phyloP scores from a whole-genome alignment of 2,113 vertebrate genomes.

The Nycticorax nycticorax region DNA sequence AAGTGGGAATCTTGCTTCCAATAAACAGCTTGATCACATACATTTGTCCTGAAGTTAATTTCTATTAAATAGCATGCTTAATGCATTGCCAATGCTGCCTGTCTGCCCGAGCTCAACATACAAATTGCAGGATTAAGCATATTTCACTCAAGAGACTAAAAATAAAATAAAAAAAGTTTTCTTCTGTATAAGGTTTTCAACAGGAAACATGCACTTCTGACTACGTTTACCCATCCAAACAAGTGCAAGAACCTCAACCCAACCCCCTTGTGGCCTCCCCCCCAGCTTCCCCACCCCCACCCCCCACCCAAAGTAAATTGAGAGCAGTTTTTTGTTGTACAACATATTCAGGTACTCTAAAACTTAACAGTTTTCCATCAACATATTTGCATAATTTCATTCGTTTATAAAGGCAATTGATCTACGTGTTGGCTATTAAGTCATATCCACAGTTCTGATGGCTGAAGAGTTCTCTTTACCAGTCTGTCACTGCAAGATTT shows the following conservation, averaged over 20 bases:
- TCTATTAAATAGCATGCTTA: constrained; percentile 84
- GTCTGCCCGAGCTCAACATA: constrained; percentile 91
- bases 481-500: constrained; percentile 57
- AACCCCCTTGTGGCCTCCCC: neutral
- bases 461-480: constrained; percentile 51
- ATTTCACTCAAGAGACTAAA: constrained; percentile 76
- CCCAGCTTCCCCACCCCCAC: neutral
- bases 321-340: neutral
- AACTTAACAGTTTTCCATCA: constrained; percentile 15
- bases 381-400: neutral
- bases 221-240: constrained; percentile 43
- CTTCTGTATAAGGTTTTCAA: constrained; percentile 63
- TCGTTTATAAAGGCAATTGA: neutral
- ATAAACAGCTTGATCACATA: constrained; percentile 60
- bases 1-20: constrained; percentile 78
- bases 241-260: neutral
- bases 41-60: constrained; percentile 79
- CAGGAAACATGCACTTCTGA: constrained; percentile 75
- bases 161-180: constrained; percentile 40
- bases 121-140: constrained; percentile 77
- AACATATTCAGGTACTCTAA: neutral
- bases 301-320: neutral
- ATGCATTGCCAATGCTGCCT: constrained; percentile 96
- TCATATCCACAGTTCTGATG: constrained; percentile 43
- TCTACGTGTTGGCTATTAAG: constrained; percentile 14